Evolutionary conservation across 1,140 invertebrate genomes (phyloP).

Genomic region (Globodera rostochiensis): DNA sequence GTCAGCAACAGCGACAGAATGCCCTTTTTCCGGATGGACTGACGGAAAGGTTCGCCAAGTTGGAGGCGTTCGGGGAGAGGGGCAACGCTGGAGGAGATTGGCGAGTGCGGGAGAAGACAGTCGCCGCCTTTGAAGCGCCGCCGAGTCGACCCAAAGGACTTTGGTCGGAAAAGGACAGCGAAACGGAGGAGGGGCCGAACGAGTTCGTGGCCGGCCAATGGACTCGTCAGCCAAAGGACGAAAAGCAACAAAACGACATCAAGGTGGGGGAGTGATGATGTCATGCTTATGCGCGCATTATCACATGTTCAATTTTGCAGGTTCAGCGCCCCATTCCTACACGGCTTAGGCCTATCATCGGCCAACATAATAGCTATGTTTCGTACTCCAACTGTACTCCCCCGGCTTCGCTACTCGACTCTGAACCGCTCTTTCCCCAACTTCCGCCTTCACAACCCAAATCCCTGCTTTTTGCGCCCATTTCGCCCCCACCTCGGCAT

Average conservation of each 20-base stretch:
- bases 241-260: neutral
- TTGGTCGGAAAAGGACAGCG: conserved; percentile 22
- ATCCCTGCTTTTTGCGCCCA: conserved; percentile 1
- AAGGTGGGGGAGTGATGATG: conserved; percentile 2
- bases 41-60: conserved; percentile 2
- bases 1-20: neutral
- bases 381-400: neutral
- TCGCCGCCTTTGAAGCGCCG: neutral
- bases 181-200: conserved; percentile 3
- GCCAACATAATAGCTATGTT: conserved; percentile 8
- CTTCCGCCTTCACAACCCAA: neutral
- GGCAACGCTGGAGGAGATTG: neutral
- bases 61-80: neutral
- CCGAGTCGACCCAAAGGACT: conserved; percentile 6
- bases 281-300: neutral
- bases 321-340: conserved; percentile 16
- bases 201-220: conserved; percentile 4
- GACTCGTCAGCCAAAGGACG: neutral
- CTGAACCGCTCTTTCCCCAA: neutral
- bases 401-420: neutral
- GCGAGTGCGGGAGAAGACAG: neutral
- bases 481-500: conserved; percentile 1
- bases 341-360: conserved; percentile 22
- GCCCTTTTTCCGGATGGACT: neutral
- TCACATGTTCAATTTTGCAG: neutral